Conservation (phyloP, 1,140 invertebrate genomes). For the Drosophila albomicans region DNA sequence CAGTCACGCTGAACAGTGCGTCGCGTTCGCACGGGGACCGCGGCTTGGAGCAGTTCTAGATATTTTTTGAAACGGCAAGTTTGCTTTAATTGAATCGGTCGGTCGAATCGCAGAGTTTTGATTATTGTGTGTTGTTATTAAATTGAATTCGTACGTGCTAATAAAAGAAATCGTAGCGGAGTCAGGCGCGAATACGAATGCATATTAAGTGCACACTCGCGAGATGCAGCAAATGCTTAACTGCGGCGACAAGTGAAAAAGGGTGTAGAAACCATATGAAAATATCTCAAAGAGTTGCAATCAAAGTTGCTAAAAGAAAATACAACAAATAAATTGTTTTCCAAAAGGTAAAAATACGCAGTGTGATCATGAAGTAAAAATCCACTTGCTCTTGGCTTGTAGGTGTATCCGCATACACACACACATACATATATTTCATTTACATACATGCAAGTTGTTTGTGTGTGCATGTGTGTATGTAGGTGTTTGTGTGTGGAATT, state of each 20-base stretch:
- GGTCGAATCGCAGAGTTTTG: conserved; percentile 16
- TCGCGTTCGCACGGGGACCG: conserved; percentile 48
- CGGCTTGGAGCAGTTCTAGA: conserved; percentile 30
- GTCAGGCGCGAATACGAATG: conserved; percentile 25
- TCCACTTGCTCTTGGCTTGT: conserved; percentile 27
- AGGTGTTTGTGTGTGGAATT: conserved; percentile 37
- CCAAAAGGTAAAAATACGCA: conserved; percentile 45
- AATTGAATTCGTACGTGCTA: conserved; percentile 7
- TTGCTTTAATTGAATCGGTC: conserved; percentile 5
- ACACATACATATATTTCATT: conserved; percentile 7
- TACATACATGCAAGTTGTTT: conserved; percentile 15
- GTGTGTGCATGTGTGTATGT: conserved; percentile 17
- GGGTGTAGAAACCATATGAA: conserved; percentile 36
- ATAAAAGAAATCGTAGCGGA: neutral
- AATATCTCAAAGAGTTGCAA: conserved; percentile 26
- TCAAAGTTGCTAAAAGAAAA: conserved; percentile 21
- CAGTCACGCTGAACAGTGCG: conserved; percentile 31
- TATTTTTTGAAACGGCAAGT: conserved; percentile 39
- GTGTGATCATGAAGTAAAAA: conserved; percentile 11
- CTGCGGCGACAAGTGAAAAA: conserved; percentile 41
- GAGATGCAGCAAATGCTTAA: conserved; percentile 41
- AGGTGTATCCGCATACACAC: conserved; percentile 12
- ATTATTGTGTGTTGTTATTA: conserved; percentile 27
- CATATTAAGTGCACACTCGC: conserved; percentile 15
- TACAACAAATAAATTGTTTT: conserved; percentile 24